Evolutionary conservation across 1,140 invertebrate genomes (phyloP).

Genomic region (Octopus sinensis): DNA sequence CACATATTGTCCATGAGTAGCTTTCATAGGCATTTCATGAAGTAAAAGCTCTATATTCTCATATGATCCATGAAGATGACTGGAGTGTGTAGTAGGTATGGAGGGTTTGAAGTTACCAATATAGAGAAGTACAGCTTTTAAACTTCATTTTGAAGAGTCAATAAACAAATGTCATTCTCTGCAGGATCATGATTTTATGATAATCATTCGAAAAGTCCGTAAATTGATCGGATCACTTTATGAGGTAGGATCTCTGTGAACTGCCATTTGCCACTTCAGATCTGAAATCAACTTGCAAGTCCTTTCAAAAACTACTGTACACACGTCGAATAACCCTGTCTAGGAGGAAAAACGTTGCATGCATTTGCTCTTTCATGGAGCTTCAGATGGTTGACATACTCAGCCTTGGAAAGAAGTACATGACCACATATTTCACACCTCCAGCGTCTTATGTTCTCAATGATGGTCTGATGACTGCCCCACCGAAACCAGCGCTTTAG

Average conservation of each 20-base stretch:
- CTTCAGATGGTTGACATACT: background rate
- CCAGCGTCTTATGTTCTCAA: background rate
- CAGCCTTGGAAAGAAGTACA: background rate
- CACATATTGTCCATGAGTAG: too few species aligned
- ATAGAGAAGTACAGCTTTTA: too few species aligned
- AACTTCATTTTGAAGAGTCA: too few species aligned
- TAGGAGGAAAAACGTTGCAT: background rate
- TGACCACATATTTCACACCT: background rate
- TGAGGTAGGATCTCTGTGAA: background rate
- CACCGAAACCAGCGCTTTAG: background rate
- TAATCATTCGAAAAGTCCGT: too few species aligned
- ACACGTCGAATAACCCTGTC: background rate
- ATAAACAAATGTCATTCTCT: too few species aligned
- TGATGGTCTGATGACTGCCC: background rate
- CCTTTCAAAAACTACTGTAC: background rate
- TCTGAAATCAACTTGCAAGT: background rate
- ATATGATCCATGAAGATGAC: too few species aligned
- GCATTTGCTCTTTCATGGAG: background rate
- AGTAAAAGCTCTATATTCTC: too few species aligned
- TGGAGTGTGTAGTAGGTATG: too few species aligned
- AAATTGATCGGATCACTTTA: background rate
- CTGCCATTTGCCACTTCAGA: background rate
- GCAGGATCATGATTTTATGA: too few species aligned
- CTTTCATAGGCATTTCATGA: too few species aligned
- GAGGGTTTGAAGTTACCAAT: too few species aligned